phyloP scores from a whole-genome alignment of 92 coral and sea anemone genomes.

The Zoanthus sansibaricus region DNA sequence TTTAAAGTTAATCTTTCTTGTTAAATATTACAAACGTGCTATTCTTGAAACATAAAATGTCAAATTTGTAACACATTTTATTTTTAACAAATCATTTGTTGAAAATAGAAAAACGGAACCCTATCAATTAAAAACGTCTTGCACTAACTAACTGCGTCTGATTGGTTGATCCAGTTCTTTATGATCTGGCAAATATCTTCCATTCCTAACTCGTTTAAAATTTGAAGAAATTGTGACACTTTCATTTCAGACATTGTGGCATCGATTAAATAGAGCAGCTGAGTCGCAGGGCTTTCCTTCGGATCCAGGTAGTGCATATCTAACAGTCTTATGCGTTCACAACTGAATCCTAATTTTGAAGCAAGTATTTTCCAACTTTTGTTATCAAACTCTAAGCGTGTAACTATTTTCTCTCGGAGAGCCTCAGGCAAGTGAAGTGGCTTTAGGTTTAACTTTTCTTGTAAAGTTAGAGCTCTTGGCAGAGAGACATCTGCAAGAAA shows the following conservation, averaged over 20 bases:
- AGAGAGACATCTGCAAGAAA: neutral
- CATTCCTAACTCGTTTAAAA: neutral
- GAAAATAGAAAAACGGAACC: too few relatives aligned
- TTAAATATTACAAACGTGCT: too few relatives aligned
- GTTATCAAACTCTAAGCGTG: neutral
- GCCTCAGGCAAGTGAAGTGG: constrained; percentile 12
- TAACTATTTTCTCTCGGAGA: neutral
- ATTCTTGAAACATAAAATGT: too few relatives aligned
- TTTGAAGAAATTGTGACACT: constrained; percentile 10
- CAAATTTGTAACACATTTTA: too few relatives aligned
- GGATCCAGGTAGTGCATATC: constrained; percentile 13
- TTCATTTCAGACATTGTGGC: constrained; percentile 16
- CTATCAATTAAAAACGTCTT: too few relatives aligned
- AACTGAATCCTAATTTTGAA: neutral
- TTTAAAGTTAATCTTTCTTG: too few relatives aligned
- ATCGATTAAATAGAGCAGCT: neutral
- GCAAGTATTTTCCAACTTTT: constrained; percentile 7
- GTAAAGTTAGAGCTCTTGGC: constrained; percentile 5
- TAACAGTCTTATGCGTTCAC: neutral
- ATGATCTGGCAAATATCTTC: constrained; percentile 18
- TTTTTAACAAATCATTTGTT: too few relatives aligned
- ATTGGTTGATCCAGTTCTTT: constrained; percentile 22
- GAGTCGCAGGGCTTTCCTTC: constrained; percentile 24
- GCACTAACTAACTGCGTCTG: neutral
- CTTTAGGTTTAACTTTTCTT: constrained; percentile 17